Evolutionary conservation across 2,113 vertebrate species (phyloP).

Genomic region (Urocynchramus pylzowi): DNA sequence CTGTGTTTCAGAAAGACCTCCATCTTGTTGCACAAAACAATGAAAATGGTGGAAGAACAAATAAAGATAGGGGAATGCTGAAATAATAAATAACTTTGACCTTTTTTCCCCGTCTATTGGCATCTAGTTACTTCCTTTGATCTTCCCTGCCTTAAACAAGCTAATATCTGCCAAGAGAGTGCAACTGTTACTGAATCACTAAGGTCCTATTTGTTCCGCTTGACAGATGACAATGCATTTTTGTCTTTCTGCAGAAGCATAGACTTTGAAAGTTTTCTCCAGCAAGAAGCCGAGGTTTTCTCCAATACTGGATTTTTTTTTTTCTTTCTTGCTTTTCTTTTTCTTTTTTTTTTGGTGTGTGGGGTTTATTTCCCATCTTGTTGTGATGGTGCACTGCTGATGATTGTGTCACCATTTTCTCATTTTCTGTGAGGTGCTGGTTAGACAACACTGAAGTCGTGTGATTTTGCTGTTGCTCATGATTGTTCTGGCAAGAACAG

Average conservation of each 20-base stretch:
- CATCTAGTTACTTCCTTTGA: conserved; percentile 58
- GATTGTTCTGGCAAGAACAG: neutral
- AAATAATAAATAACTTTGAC: conserved; percentile 69
- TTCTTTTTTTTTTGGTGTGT: neutral
- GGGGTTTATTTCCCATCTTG: neutral
- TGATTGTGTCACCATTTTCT: neutral
- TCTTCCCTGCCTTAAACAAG: conserved; percentile 60
- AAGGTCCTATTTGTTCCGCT: conserved; percentile 60
- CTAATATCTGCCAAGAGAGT: conserved; percentile 58
- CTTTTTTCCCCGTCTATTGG: conserved; percentile 21
- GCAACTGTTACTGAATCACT: conserved; percentile 57
- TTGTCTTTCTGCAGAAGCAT: neutral
- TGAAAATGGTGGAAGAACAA: conserved; percentile 38
- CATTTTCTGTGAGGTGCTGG: neutral
- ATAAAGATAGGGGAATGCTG: conserved; percentile 45
- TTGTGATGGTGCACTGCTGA: neutral
- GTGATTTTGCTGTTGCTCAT: neutral
- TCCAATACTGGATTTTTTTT: neutral
- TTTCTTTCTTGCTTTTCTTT: neutral
- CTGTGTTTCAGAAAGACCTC: conserved; percentile 14
- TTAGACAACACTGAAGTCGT: neutral
- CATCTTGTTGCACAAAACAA: conserved; percentile 60
- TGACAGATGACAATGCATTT: conserved; percentile 33
- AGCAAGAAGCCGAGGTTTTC: neutral
- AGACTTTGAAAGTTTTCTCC: neutral